These are phyloP conservation scores for Bufo gargarizans DNA, from an alignment of 2,113 vertebrate species.

Conservation along the genomic window DNA sequence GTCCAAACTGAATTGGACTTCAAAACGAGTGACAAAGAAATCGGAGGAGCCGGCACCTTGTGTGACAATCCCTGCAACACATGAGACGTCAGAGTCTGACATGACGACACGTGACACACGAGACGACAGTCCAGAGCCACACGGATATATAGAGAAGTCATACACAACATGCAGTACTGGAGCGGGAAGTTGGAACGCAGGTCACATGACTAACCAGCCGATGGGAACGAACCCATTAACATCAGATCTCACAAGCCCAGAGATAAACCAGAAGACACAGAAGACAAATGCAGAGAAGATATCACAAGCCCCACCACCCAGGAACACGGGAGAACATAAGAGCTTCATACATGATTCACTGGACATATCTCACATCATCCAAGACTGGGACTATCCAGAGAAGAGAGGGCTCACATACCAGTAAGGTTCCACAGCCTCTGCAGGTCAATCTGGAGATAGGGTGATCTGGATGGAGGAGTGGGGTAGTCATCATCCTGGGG, in stretches of 20 bases:
- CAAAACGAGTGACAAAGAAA: slow-evolving; percentile 76
- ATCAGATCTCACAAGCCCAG: too few species aligned
- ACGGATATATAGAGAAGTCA: too few species aligned
- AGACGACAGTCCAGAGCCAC: too few species aligned
- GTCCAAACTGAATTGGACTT: slow-evolving; percentile 81
- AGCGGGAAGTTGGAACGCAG: not conserved
- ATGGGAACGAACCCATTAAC: not conserved
- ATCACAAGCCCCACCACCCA: not conserved
- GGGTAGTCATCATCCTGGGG: slow-evolving; percentile 69
- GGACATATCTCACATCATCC: not conserved
- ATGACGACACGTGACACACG: not conserved
- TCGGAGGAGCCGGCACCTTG: slow-evolving; percentile 73
- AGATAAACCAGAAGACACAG: not conserved
- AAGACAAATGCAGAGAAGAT: not conserved
- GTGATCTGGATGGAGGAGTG: slow-evolving; percentile 63
- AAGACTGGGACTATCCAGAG: not conserved
- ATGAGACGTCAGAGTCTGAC: not conserved
- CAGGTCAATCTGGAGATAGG: slow-evolving; percentile 76
- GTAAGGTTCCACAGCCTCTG: slow-evolving; percentile 78
- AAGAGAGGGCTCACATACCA: slow-evolving; percentile 64
- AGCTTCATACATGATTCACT: not conserved
- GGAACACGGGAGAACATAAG: not conserved
- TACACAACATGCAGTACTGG: too few species aligned
- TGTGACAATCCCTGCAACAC: slow-evolving; percentile 74
- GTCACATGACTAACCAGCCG: not conserved